phyloP scores from a whole-genome alignment of 2,797 vertebrate genomes.

The Carapus acus region DNA sequence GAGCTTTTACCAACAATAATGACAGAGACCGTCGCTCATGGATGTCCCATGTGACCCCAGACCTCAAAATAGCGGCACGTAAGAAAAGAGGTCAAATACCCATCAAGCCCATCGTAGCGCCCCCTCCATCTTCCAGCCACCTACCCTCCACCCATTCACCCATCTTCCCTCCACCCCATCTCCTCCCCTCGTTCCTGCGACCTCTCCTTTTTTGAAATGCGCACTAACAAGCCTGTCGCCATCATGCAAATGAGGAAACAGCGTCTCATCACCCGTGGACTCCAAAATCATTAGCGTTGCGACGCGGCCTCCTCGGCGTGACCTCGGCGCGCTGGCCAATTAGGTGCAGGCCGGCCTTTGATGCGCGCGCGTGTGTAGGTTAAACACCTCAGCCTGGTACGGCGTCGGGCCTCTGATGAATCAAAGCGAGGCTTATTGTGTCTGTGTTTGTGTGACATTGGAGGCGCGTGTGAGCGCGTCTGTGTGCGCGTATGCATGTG shows the following conservation, averaged over 20 bases:
- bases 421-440: constrained; percentile 14
- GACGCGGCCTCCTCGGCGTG: not conserved
- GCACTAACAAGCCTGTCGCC: not conserved
- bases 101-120: too few relatives aligned
- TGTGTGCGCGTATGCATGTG: not conserved
- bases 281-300: constrained; percentile 25
- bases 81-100: constrained; percentile 6
- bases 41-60: constrained; percentile 25
- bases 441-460: constrained; percentile 15
- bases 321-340: constrained; percentile 33
- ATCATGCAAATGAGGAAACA: not conserved
- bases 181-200: constrained; percentile 1
- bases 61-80: constrained; percentile 12
- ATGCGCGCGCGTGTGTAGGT: constrained; percentile 30
- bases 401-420: constrained; percentile 32
- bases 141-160: too few relatives aligned
- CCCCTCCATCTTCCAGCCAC: too few relatives aligned
- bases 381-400: constrained; percentile 36
- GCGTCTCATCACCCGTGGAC: constrained; percentile 1
- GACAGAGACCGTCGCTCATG: constrained; percentile 12
- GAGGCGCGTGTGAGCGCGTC: too few relatives aligned
- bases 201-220: constrained; percentile 16
- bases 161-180: too few relatives aligned
- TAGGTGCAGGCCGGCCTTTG: constrained; percentile 34
- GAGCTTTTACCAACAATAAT: constrained; percentile 13